Conservation (phyloP, 1,140 invertebrate genomes). For the Brachionus calyciflorus region DNA sequence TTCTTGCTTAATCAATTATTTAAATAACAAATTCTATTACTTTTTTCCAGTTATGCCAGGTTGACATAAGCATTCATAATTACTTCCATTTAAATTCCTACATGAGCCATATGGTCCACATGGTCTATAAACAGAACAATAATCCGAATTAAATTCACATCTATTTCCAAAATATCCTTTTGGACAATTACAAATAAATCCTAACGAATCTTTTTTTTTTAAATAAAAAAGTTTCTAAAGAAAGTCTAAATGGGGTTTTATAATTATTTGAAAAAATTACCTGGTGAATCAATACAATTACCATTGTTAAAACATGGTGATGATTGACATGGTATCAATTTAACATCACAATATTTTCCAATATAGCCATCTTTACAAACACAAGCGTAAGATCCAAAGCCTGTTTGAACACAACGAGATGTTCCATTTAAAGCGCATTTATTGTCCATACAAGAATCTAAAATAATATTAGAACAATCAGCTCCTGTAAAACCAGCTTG, state of each 20-base stretch:
- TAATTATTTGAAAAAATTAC: neutral
- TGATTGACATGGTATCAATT: neutral
- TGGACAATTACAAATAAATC: constrained; percentile 53
- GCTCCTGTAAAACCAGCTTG: neutral
- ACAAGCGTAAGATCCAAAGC: constrained; percentile 34
- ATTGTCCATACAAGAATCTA: constrained; percentile 5
- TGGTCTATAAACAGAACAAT: constrained; percentile 44
- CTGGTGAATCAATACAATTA: neutral
- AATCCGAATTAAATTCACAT: constrained; percentile 48
- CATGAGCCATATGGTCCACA: constrained; percentile 37
- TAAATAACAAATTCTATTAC: too few species aligned
- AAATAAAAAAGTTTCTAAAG: neutral
- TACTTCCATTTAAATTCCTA: constrained; percentile 65
- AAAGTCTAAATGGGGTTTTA: neutral
- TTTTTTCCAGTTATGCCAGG: constrained; percentile 68
- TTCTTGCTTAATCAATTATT: too few species aligned
- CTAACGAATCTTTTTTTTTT: constrained; percentile 65
- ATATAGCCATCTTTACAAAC: constrained; percentile 9
- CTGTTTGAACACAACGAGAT: neutral
- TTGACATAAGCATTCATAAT: constrained; percentile 76
- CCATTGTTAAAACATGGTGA: constrained; percentile 36
- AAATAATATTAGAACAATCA: neutral
- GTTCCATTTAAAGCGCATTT: constrained; percentile 7
- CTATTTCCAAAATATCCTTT: constrained; percentile 48
- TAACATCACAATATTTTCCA: constrained; percentile 6